Evolutionary conservation across 2,113 vertebrate species (phyloP).

Genomic region (Clarias gariepinus): DNA sequence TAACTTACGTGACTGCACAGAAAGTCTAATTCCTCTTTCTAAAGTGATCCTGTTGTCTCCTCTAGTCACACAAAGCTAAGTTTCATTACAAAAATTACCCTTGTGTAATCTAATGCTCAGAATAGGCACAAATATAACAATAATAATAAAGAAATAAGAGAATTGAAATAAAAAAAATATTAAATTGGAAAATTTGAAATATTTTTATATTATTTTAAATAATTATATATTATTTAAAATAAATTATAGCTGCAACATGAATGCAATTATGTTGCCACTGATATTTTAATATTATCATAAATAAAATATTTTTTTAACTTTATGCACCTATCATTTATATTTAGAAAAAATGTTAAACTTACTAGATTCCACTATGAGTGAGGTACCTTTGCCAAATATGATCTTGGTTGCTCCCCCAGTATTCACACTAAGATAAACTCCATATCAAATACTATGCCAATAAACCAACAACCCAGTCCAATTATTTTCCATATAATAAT

Average conservation of each 20-base stretch:
- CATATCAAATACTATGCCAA: constrained; percentile 24
- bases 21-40: constrained; percentile 48
- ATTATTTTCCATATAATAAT: not conserved
- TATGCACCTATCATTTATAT: not conserved
- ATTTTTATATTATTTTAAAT: too few species aligned
- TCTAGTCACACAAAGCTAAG: constrained; percentile 48
- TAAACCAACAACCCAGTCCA: too few species aligned
- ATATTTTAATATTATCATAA: not conserved
- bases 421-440: constrained; percentile 56
- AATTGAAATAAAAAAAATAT: too few species aligned
- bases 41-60: constrained; percentile 46
- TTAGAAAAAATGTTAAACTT: constrained; percentile 12
- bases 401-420: constrained; percentile 37
- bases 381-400: constrained; percentile 44
- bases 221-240: too few species aligned
- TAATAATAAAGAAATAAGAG: too few species aligned
- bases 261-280: not conserved
- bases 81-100: constrained; percentile 20
- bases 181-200: too few species aligned
- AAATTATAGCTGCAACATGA: too few species aligned
- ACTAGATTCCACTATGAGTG: constrained; percentile 43
- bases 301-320: too few species aligned
- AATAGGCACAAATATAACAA: not conserved
- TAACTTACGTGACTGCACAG: constrained; percentile 52
- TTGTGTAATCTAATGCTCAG: not conserved